Conservation (phyloP, 2,888 invertebrate genomes). For the Pemphredon lugubris region DNA sequence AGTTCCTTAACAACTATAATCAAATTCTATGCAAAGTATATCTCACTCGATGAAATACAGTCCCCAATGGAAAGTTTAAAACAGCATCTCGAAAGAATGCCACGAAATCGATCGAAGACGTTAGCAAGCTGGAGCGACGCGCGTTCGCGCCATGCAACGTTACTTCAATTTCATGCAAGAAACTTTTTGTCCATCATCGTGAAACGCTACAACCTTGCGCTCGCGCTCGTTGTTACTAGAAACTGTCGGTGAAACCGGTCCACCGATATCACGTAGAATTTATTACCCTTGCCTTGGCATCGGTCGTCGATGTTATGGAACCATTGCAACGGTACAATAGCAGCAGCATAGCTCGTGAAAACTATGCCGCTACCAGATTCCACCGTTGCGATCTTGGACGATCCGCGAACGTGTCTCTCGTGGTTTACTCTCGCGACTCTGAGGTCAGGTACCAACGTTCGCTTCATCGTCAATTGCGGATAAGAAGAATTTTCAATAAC, state of each 20-base stretch:
- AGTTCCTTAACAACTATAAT: no score
- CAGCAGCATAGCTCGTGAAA: constrained; percentile 27
- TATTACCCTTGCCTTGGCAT: constrained; percentile 39
- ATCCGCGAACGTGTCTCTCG: background rate
- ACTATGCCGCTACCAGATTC: constrained; percentile 15
- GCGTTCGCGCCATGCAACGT: background rate
- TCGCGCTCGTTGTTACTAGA: constrained; percentile 43
- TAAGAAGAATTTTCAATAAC: constrained; percentile 11
- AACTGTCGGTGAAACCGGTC: constrained; percentile 52
- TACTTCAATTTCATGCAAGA: constrained; percentile 19
- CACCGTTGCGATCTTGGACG: background rate
- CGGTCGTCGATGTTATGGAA: constrained; percentile 24
- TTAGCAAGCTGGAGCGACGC: no score
- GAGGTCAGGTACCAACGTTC: background rate
- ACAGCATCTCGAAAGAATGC: no score
- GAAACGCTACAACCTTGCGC: constrained; percentile 10
- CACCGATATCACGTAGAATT: constrained; percentile 45
- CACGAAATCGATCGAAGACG: no score
- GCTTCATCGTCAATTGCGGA: background rate
- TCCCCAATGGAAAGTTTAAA: no score
- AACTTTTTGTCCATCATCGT: constrained; percentile 23
- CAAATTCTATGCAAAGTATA: no score
- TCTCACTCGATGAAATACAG: no score
- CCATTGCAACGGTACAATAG: constrained; percentile 31
- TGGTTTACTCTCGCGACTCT: background rate